Conservation (phyloP, 2,113 vertebrate species). For the Thymallus thymallus region DNA sequence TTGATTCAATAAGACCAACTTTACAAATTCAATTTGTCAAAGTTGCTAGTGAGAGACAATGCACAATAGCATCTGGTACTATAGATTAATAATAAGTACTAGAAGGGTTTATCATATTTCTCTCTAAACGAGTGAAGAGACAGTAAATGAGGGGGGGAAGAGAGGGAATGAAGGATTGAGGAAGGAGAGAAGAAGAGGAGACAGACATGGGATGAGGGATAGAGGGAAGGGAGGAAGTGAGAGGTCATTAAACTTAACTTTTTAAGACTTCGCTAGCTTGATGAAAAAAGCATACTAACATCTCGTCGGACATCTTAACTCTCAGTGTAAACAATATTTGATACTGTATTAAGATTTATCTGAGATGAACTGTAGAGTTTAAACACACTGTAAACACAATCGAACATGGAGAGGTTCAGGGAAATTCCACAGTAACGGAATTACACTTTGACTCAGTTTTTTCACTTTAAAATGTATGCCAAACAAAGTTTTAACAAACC, state of each 20-base stretch:
- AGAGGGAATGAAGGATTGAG: background rate
- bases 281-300: constrained; percentile 20
- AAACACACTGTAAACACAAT: constrained; percentile 18
- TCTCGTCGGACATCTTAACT: constrained; percentile 10
- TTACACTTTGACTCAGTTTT: background rate
- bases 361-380: background rate
- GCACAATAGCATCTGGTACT: background rate
- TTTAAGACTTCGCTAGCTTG: constrained; percentile 11
- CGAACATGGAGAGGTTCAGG: background rate
- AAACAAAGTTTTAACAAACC: too few relatives aligned
- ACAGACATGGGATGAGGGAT: background rate
- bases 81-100: background rate
- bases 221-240: background rate
- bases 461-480: too few relatives aligned
- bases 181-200: background rate
- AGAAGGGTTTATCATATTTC: background rate
- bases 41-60: background rate
- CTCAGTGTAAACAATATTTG: background rate
- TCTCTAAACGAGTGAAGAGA: background rate
- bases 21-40: too few relatives aligned
- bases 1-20: background rate
- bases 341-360: constrained; percentile 7
- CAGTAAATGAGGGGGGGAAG: background rate
- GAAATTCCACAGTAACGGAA: too few relatives aligned
- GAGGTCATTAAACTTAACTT: constrained; percentile 14